Conservation (phyloP, 1,140 invertebrate species). For the Parasteatoda tepidariorum region DNA sequence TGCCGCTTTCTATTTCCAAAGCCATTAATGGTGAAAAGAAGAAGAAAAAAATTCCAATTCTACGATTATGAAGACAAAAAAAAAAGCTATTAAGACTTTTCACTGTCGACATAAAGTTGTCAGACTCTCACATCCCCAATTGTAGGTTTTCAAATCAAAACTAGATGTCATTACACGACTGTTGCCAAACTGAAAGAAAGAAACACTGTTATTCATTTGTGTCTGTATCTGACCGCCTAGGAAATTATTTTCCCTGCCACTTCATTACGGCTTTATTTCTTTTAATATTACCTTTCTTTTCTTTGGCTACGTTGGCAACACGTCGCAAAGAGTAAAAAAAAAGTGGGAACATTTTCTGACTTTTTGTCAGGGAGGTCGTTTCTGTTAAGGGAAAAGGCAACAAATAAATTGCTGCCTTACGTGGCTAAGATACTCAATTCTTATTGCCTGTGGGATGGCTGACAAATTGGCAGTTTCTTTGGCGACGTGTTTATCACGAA, state of each 20-base stretch:
- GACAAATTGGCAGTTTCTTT: not conserved
- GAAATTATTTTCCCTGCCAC: not conserved
- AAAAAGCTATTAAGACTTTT: not conserved
- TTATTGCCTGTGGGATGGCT: not conserved
- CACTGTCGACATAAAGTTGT: not conserved
- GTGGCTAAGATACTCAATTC: not conserved
- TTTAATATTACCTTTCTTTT: not conserved
- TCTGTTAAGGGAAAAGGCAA: not conserved
- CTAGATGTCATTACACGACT: not conserved
- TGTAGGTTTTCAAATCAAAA: conserved; percentile 30
- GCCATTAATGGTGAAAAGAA: no score
- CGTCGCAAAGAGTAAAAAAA: no score
- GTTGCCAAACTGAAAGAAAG: not conserved
- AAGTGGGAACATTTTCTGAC: not conserved
- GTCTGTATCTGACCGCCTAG: conserved; percentile 28
- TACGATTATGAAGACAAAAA: not conserved
- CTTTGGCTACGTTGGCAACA: not conserved
- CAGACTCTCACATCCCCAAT: not conserved
- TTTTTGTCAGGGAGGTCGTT: not conserved
- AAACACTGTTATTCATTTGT: conserved; percentile 40
- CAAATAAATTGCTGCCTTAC: conserved; percentile 7
- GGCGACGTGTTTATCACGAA: not conserved
- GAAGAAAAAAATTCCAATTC: no score
- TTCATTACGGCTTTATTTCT: conserved; percentile 10
- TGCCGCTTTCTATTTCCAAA: no score